phyloP scores from a whole-genome alignment of 2,888 invertebrate genomes.

The Drosophila meridionalis region DNA sequence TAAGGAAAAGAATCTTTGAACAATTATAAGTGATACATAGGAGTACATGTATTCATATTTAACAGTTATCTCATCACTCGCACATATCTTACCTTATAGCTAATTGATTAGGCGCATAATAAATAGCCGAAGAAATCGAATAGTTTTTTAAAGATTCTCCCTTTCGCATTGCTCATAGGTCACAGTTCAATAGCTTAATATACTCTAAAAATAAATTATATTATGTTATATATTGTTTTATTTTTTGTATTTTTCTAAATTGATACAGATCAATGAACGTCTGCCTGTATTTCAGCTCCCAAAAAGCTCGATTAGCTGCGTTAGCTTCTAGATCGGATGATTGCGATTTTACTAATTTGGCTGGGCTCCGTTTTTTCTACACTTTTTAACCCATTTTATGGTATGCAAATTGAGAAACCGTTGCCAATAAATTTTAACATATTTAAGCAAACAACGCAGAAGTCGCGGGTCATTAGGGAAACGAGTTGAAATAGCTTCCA shows the following conservation, averaged over 20 bases:
- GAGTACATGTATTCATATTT: too few species aligned
- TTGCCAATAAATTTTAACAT: slow-evolving; percentile 75
- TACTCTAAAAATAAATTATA: too few species aligned
- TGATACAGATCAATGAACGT: slow-evolving; percentile 1
- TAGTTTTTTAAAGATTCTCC: too few species aligned
- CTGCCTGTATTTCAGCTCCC: not conserved
- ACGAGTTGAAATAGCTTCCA: slow-evolving; percentile 47
- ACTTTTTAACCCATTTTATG: slow-evolving; percentile 49
- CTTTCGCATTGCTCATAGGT: too few species aligned
- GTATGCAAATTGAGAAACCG: slow-evolving; percentile 45
- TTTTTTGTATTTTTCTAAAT: not conserved
- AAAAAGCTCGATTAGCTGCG: too few species aligned
- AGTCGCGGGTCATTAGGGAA: slow-evolving; percentile 55
- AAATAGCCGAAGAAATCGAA: too few species aligned
- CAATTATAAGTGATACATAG: too few species aligned
- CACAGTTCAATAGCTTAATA: too few species aligned
- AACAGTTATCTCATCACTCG: too few species aligned
- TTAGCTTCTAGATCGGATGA: slow-evolving; percentile 3
- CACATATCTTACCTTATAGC: too few species aligned
- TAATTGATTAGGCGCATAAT: too few species aligned
- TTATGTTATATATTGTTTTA: not conserved
- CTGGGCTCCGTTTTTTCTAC: not conserved
- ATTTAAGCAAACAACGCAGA: slow-evolving; percentile 70
- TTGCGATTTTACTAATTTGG: slow-evolving; percentile 7
- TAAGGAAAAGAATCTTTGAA: too few species aligned